Base-by-base conservation (phyloP, 2,888 invertebrate genomes). In the Escarpia spicata region DNA sequence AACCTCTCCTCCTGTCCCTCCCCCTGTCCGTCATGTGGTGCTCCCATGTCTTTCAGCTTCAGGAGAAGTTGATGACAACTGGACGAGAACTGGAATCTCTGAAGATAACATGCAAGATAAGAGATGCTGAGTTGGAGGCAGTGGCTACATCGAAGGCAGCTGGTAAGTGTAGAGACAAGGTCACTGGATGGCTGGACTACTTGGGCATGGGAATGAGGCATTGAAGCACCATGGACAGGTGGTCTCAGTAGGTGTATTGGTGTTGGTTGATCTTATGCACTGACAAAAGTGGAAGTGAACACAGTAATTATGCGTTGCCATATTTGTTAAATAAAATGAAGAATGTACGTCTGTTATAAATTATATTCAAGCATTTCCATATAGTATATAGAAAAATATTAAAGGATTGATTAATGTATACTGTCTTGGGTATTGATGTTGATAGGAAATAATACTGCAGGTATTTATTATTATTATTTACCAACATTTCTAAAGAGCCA, bases 31-130 rank as follows among this genome's bases (percentile, higher is more conserved):
- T 26, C 75, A 52, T 52, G 52, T 52, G 52, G 15, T 75, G 26
- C 6, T 26, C 26, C 12, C 26, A 4, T 75, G n/a, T 75, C 75
- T 44, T 90, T 10, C 93, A 95, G 95, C 92, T 95, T 44, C 94
- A 93, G 91, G 94, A 93, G 26, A 93, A 94, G 58, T 92, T 95
- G 26, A 93, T 92, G n/a, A 93, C 94, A 12, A 93, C 94, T 90
- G 95, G 95, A 52, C 91, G 92, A 58, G 95, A 95, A 91, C 90
- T 95, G 43, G 95, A 94, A 52, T 94, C 94, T 26, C 92, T 94
- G 44, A 94, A 94, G 92, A 89, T 95, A 19, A 93, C 93, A 0
- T 12, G 93, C 90, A 94, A 95, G 93, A 93, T 94, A 0, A 91
- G 93, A 92, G 94, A 94, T 10, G 92, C 92, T 0, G 92, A 91